Percentiles rank a stretch among this genome's conserved stretches.
These are phyloP conservation scores for Peromyscus polionotus DNA, from an alignment of 2,113 vertebrate species.

Conservation along the genomic window DNA sequence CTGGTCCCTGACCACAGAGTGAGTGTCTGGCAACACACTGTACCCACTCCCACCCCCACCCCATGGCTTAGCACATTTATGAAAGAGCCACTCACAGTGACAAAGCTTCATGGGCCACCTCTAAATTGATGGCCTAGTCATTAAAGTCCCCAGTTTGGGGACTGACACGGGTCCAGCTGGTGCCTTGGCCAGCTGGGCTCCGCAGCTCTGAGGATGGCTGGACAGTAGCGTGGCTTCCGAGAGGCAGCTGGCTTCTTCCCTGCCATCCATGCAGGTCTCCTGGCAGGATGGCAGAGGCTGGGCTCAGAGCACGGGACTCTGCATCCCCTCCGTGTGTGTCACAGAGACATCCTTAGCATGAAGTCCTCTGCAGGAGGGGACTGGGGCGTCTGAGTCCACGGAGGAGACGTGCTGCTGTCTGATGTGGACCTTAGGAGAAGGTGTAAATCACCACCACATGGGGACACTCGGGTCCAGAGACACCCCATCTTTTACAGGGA, in stretches of 20 bases:
- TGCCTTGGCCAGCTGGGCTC: constrained; percentile 9
- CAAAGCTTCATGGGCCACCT: not conserved
- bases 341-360: not conserved
- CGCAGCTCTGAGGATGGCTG: not conserved
- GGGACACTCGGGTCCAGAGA: not conserved
- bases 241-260: constrained; percentile 39
- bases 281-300: not conserved
- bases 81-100: not conserved
- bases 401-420: not conserved
- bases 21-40: not conserved
- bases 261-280: not conserved
- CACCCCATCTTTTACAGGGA: not conserved
- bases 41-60: not conserved
- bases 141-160: not conserved
- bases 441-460: too few relatives aligned
- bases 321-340: not conserved
- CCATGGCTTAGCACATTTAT: not conserved
- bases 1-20: not conserved
- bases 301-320: not conserved
- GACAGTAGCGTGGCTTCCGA: not conserved
- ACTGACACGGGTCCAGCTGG: constrained; percentile 3
- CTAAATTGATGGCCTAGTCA: not conserved
- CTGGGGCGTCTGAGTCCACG: not conserved
- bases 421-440: not conserved
- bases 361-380: not conserved